Percentiles rank a stretch among this genome's conserved stretches.
These are phyloP conservation scores for Zaprionus lineosus DNA, from an alignment of 2,888 invertebrate genomes.

Conservation along the genomic window DNA sequence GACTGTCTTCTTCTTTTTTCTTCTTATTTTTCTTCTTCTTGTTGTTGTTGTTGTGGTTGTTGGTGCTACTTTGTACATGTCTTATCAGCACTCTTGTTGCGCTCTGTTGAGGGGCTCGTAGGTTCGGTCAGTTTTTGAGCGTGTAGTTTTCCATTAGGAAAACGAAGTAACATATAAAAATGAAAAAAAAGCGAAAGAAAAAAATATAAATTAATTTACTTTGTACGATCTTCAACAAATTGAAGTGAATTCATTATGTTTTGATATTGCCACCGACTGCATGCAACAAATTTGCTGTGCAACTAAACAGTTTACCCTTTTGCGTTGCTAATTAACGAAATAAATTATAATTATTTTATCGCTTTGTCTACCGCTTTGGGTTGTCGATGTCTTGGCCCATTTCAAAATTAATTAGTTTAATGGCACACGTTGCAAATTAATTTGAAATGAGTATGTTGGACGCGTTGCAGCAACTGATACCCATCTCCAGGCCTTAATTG, in stretches of 20 bases:
- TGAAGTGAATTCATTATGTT: conserved; percentile 34
- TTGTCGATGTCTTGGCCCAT: conserved; percentile 36
- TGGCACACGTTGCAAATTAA: conserved; percentile 65
- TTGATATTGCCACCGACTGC: conserved; percentile 3
- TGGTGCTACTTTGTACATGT: no score
- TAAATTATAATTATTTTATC: conserved; percentile 46
- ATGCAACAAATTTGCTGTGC: conserved; percentile 18
- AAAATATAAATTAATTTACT: no score
- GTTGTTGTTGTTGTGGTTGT: conserved; percentile 10
- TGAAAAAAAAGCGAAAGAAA: no score
- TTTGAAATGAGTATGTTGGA: conserved; percentile 41
- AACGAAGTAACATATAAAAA: no score
- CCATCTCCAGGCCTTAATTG: conserved; percentile 52
- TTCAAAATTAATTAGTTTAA: conserved; percentile 61
- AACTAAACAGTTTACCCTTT: conserved; percentile 47
- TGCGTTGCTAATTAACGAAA: conserved; percentile 46
- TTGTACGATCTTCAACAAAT: conserved; percentile 1
- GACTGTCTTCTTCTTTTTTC: conserved; percentile 16
- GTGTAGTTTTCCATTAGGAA: conserved; percentile 20
- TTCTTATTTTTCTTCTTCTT: conserved; percentile 14
- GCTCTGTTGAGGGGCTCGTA: conserved; percentile 3
- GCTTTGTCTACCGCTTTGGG: background rate
- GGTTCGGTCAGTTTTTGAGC: conserved; percentile 22
- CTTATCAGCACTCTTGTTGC: conserved; percentile 44
- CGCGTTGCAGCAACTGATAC: conserved; percentile 16